Base-by-base conservation (phyloP, 2,797 vertebrate species). In the Squalus acanthias region DNA sequence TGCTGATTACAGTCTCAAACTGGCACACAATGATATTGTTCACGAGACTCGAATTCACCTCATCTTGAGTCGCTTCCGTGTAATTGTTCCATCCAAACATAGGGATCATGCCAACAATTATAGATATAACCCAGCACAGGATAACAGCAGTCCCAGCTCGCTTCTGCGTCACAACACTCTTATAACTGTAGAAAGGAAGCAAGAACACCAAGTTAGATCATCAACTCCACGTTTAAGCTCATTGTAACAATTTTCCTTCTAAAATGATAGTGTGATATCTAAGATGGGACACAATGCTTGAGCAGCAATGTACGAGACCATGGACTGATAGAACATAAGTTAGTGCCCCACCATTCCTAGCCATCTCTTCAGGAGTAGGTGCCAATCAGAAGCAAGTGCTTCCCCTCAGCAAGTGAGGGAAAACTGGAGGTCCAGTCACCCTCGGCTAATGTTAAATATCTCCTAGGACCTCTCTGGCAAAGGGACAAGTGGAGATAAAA, bases 61-160 rank as follows among this genome's bases (percentile, higher is more conserved):
- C 98, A 97, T 97, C 97, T 97, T 97, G 97, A 97, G 97, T 97
- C 69, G 98, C 97, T 96, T 97, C 97, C 24, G 95, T 96, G 96
- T 99, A 97, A 97, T 99, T 99, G 98, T 99, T 99, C 99, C 99
- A 99, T 97, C 99, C 99, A 3, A 99, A 98, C 98, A 99, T 98
- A 33, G 99, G 99, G 0, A 98, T 99, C 95, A 99, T 97, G n/a
- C 99, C 99, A 96, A 99, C 99, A 33, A 99, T 96, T 3, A 99
- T 98, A 85, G 99, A 98, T 96, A 99, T 98, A 0, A 97, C 97
- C 99, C 99, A 99, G 97, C 99, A 99, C 92, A 98, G 97, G 0
- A 99, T 98, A 0, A 99, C 99, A 0, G 99, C 99, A 91, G 98
- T 97, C 0, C 98, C 99, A 0, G 99, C 99, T 96, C 99, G 98